Conservation (phyloP, 2,113 vertebrate genomes). For the Hemiprocne comata region DNA sequence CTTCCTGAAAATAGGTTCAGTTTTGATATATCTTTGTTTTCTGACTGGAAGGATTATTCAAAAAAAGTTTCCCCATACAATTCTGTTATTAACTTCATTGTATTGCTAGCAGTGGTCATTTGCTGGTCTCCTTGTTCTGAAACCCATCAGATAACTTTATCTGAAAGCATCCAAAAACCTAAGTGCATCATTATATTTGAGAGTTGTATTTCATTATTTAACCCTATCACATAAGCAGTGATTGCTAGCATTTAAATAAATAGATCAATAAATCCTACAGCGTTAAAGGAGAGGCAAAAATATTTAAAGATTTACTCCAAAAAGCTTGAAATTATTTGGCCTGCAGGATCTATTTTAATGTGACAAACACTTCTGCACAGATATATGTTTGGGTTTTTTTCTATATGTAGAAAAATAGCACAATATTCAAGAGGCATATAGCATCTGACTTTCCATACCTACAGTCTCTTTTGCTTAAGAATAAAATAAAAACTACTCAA, state of each 20-base stretch:
- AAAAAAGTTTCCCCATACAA: accelerated
- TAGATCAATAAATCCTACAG: background rate
- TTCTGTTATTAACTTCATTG: background rate
- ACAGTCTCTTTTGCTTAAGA: constrained; percentile 1
- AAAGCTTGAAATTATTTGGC: constrained; percentile 26
- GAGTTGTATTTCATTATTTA: background rate
- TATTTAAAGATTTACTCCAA: constrained; percentile 31
- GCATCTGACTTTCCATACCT: background rate
- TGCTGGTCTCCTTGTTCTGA: background rate
- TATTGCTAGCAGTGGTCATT: background rate
- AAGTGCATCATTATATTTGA: background rate
- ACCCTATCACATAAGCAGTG: background rate
- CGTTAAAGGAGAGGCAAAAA: background rate
- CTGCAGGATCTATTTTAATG: constrained; percentile 45
- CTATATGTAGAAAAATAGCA: constrained; percentile 15
- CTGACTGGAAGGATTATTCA: background rate
- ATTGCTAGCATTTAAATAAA: constrained; percentile 25
- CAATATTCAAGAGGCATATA: constrained; percentile 11
- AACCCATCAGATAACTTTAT: background rate
- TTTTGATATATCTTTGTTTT: background rate
- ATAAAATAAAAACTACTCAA: constrained; percentile 21
- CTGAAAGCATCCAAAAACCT: background rate
- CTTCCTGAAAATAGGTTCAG: background rate
- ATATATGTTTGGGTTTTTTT: background rate
- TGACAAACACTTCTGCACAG: constrained; percentile 8